Base-by-base conservation (phyloP, 1,140 invertebrate species). In the Cotesia vestalis region DNA sequence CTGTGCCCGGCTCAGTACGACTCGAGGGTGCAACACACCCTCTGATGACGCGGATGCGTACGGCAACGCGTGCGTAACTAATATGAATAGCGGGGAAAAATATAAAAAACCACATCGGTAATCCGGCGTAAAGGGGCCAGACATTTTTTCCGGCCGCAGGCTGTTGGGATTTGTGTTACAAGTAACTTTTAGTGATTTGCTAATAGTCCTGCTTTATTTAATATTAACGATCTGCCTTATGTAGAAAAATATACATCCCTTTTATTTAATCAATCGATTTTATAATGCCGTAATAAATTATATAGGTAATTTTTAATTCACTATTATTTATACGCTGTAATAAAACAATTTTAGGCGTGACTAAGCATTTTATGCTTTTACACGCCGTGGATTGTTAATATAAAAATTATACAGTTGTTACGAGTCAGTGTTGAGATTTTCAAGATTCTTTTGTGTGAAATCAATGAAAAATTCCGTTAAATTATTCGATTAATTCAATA, bases 31-130 rank as follows among this genome's bases (percentile, higher is more conserved):
- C 66, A 64, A 62, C 63, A 71, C 71, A 61, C 70, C 67, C 74
- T 68, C 59, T 46, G 40, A 46, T 46, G 40, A 46, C 11, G 73
- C 62, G 53, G 71, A 61, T 75, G 77, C 74, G 75, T 70, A 78
- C 66, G 75, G 77, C 81, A 84, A 80, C 81, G 84, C 78, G 84
- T 83, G 83, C 84, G 85, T 86, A 83, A 86, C 85, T 86, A 86
- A 86, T 83, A 82, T 78, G 79, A 76, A 79, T 80, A 81, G 12
- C 52, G 34, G 66, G 59, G 60, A 53, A 59, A 74, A 70, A 70
- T 46, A 46, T 46, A 46, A 46, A 73, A 73, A 73, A 74, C 66
- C 66, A 35, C 72, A 73, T 38, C 46, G 27, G 66, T 69, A 73
- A 73, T 73, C 66, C 66, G 4, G 51, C 35, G 8, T 59, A 14